Conservation (phyloP, 2,113 vertebrate genomes). For the Astur gentilis region DNA sequence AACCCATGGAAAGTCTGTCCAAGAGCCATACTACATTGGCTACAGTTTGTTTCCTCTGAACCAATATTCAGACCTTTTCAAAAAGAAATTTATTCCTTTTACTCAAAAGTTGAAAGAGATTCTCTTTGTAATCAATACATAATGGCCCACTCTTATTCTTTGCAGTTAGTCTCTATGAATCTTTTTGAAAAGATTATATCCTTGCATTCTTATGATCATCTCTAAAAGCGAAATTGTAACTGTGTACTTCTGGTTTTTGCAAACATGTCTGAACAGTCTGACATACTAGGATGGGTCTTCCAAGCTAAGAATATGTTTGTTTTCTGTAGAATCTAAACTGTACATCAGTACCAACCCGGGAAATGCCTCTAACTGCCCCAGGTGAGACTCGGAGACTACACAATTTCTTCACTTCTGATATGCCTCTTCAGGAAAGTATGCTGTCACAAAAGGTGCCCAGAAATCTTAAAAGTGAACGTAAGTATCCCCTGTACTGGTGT, state of each 20-base stretch:
- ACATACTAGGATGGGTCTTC: not conserved
- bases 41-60: not conserved
- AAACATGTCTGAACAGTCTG: not conserved
- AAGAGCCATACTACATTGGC: not conserved
- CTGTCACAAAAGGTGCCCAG: not conserved
- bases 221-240: not conserved
- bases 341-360: not conserved
- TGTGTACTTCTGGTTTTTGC: not conserved
- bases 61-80: not conserved
- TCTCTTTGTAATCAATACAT: not conserved
- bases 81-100: not conserved
- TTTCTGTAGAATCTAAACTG: not conserved
- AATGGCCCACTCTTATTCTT: not conserved
- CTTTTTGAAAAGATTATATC: not conserved
- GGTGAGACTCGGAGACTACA: not conserved
- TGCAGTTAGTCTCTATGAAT: not conserved
- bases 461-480: not conserved
- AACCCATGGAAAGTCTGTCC: not conserved
- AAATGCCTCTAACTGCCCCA: not conserved
- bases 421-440: not conserved
- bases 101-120: not conserved
- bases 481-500: not conserved
- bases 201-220: not conserved
- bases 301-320: not conserved
- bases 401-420: not conserved